Conservation (phyloP, 2,888 invertebrate genomes). For the Tachina fera region DNA sequence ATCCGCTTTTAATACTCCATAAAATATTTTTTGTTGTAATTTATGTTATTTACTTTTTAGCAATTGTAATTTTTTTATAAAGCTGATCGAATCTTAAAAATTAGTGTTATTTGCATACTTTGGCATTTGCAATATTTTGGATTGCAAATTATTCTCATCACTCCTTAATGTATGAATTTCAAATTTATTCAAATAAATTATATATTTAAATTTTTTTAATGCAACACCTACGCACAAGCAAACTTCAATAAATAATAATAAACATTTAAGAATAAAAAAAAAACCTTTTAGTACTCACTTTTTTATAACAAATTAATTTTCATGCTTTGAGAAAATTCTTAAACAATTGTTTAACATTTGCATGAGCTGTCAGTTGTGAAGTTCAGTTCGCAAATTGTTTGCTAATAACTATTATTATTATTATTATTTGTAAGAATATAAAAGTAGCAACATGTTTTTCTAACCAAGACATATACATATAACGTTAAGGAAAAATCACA, state of each 20-base stretch:
- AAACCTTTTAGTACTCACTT: background rate
- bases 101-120: background rate
- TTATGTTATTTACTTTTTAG: background rate
- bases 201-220: constrained; percentile 27
- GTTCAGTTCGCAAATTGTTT: background rate
- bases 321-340: background rate
- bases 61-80: background rate
- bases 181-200: constrained; percentile 21
- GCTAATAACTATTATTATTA: background rate
- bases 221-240: constrained; percentile 49
- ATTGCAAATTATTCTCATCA: constrained; percentile 56
- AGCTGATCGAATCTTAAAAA: background rate
- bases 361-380: background rate
- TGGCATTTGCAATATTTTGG: background rate
- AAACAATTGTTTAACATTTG: too few species aligned
- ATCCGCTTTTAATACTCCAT: too few species aligned
- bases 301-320: background rate
- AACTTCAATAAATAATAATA: background rate
- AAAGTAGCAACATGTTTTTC: too few species aligned
- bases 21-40: background rate
- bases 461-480: too few species aligned
- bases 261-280: background rate
- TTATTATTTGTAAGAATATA: too few species aligned
- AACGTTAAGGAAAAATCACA: too few species aligned
- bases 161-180: constrained; percentile 53